Percentiles rank a stretch among this genome's conserved stretches.
phyloP scores from a whole-genome alignment of 2,797 vertebrate species.

The Dicrostonyx torquatus region DNA sequence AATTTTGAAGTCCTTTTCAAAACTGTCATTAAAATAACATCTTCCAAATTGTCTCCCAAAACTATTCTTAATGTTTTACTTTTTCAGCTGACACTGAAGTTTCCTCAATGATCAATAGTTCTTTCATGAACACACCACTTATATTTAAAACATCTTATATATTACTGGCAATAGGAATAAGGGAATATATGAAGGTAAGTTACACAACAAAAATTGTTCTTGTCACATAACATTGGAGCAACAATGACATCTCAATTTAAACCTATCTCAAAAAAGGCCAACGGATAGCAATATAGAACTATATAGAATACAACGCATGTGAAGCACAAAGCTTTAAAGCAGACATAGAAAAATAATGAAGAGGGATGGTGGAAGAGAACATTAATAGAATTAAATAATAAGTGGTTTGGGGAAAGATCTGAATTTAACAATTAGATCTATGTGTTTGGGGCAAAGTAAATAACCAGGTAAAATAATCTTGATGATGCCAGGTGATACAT shows the following conservation, averaged over 20 bases:
- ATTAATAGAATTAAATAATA: not conserved
- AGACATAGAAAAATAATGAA: not conserved
- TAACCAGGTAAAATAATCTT: no score
- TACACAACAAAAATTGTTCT: not conserved
- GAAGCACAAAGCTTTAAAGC: not conserved
- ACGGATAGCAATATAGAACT: not conserved
- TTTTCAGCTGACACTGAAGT: not conserved
- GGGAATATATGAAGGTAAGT: not conserved
- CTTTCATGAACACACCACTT: not conserved
- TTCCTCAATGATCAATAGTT: not conserved
- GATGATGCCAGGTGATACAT: no score
- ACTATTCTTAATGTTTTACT: not conserved
- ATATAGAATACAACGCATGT: not conserved
- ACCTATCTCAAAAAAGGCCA: not conserved
- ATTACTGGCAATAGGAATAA: no score
- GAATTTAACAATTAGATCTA: not conserved
- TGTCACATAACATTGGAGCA: not conserved
- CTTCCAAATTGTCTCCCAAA: not conserved
- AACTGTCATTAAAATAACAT: not conserved
- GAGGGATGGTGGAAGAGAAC: not conserved
- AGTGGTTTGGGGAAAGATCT: not conserved
- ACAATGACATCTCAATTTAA: not conserved
- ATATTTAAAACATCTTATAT: not conserved
- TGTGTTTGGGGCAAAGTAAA: not conserved
- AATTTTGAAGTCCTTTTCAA: not conserved